phyloP scores from a whole-genome alignment of 1,140 invertebrate genomes.

The Helicoverpa zea region DNA sequence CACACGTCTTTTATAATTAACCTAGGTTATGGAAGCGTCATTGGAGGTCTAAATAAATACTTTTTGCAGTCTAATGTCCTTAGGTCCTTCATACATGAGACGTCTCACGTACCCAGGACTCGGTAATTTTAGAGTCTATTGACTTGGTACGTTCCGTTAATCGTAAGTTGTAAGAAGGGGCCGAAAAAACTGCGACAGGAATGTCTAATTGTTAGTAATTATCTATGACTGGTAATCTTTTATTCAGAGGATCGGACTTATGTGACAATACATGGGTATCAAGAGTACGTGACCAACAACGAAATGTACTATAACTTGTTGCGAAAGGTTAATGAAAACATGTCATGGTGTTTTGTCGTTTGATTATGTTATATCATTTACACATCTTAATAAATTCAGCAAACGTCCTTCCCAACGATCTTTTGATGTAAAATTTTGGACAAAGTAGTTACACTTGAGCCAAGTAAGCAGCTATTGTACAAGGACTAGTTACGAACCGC shows the following conservation, averaged over 20 bases:
- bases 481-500: neutral
- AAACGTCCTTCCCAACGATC: too few species aligned
- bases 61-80: constrained; percentile 27
- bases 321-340: constrained; percentile 29
- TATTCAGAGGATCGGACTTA: constrained; percentile 24
- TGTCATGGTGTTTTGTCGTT: neutral
- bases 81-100: neutral
- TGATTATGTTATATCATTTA: constrained; percentile 27
- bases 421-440: too few species aligned
- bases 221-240: constrained; percentile 23
- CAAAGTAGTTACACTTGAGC: too few species aligned
- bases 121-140: neutral
- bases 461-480: too few species aligned
- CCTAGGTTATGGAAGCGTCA: constrained; percentile 49
- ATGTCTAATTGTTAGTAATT: constrained; percentile 42
- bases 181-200: constrained; percentile 34
- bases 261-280: constrained; percentile 4
- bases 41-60: constrained; percentile 44
- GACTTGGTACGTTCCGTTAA: neutral
- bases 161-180: neutral
- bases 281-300: constrained; percentile 19
- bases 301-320: constrained; percentile 21
- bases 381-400: neutral
- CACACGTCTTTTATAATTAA: constrained; percentile 64
- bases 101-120: neutral